Base-by-base conservation (phyloP, 2,113 vertebrate genomes). In the Gracilinanus agilis region DNA sequence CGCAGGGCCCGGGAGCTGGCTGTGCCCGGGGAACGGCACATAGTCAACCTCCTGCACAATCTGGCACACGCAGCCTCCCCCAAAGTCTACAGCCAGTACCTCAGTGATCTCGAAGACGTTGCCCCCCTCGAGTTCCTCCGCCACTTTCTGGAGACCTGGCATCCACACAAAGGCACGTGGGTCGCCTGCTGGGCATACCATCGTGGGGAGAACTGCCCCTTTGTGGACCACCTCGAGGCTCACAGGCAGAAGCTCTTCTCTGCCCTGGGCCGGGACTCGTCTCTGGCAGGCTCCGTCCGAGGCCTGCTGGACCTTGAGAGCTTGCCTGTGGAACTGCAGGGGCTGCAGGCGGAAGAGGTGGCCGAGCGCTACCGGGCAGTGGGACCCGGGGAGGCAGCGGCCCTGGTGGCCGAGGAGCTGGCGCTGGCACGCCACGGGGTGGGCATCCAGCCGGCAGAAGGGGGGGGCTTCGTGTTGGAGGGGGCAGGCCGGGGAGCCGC, bases 61-160 rank as follows among this genome's bases (percentile, higher is more conserved):
- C 90, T 97, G 94, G 94, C 94, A 8, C 94, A 92, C 1, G 94
- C 95, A 9, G 44, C 89, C 53, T 94, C 96, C 2, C 93, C 96
- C 0, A 55, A 61, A 1, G 93, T 94, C 88, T 97, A 97, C 49
- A 94, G 89, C 92, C 94, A 92, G 92, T 94, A 96, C 56, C 90
- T 96, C 54, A 96, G 93, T 1, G 88, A 90, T 53, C 88, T 97
- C 53, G 89, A 96, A 67, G 94, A 93, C 2, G 92, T 56, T 10
- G 94, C 95, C 1, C 92, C 92, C 0, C 53, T 93, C 0, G 44
- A 93, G 10, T 96, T 97, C n/a, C 56, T 96, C 40, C 90, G 93
- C 58, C 94, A 94, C 91, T 96, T 95, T 67, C 34, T 96, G 67
- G 91, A 97, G 90, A 34, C 55, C 34, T 97, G 96, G 96, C 96